These are phyloP conservation scores for Scaptodrosophila lebanonensis DNA, from an alignment of 1,140 invertebrate species.

Conservation along the genomic window DNA sequence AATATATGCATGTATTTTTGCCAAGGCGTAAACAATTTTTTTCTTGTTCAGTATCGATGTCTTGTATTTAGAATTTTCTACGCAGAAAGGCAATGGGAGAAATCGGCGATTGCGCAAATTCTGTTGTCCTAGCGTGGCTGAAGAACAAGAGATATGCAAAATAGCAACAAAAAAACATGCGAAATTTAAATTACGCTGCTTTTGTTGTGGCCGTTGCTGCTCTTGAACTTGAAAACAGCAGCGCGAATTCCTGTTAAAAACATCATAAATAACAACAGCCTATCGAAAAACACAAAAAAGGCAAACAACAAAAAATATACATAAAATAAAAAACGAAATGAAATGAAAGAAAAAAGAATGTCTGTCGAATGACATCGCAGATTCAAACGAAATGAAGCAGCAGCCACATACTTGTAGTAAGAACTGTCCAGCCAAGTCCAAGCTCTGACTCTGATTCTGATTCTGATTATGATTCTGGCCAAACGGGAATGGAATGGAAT, in stretches of 20 bases:
- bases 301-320: conserved; percentile 1
- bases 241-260: conserved; percentile 49
- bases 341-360: conserved; percentile 6
- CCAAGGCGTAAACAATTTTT: conserved; percentile 40
- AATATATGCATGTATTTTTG: neutral
- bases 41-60: no score
- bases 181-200: neutral
- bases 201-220: conserved; percentile 11
- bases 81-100: no score
- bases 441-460: conserved; percentile 3
- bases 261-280: conserved; percentile 53
- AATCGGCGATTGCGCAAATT: conserved; percentile 29
- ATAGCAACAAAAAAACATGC: conserved; percentile 5
- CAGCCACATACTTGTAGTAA: neutral
- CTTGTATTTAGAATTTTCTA: conserved; percentile 43
- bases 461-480: conserved; percentile 7
- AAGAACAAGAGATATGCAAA: conserved; percentile 21
- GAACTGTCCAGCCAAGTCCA: neutral
- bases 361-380: conserved; percentile 35
- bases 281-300: no score
- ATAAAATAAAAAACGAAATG: conserved; percentile 15
- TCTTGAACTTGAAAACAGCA: conserved; percentile 65
- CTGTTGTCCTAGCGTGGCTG: conserved; percentile 16
- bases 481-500: conserved; percentile 42
- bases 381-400: conserved; percentile 2